Conservation (phyloP, 2,797 vertebrate genomes). For the Cirrhinus mrigala region DNA sequence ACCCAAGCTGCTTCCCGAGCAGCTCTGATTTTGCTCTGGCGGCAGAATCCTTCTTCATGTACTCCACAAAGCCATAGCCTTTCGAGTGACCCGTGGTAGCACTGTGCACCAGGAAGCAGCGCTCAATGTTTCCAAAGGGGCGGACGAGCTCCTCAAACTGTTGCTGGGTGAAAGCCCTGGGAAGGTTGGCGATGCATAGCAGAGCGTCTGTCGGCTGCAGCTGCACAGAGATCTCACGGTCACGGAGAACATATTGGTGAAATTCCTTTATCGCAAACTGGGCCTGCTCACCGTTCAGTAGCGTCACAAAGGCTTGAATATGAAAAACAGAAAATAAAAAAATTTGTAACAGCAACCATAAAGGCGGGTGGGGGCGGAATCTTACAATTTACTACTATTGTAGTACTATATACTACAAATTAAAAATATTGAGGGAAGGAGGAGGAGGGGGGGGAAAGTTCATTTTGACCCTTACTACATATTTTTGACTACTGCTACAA, state of each 20-base stretch:
- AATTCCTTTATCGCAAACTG: constrained; percentile 88
- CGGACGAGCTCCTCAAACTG: constrained; percentile 94
- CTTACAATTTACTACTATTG: too few relatives aligned
- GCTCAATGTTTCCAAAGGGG: constrained; percentile 91
- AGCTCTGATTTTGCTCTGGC: constrained; percentile 92
- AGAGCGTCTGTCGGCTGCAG: constrained; percentile 92
- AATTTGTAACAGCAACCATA: not conserved
- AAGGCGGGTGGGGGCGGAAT: too few relatives aligned
- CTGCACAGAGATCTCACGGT: constrained; percentile 90
- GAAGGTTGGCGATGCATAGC: constrained; percentile 92
- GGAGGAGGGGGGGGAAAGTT: too few relatives aligned
- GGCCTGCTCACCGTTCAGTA: constrained; percentile 92
- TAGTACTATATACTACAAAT: too few relatives aligned
- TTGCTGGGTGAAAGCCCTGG: constrained; percentile 86
- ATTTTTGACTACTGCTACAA: too few relatives aligned
- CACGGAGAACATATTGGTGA: constrained; percentile 85
- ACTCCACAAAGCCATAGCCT: constrained; percentile 95
- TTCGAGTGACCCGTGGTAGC: constrained; percentile 87
- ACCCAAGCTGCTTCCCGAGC: constrained; percentile 89
- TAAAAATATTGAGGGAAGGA: too few relatives aligned
- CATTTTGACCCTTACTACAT: too few relatives aligned
- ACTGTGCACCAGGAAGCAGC: constrained; percentile 93
- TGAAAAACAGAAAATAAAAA: constrained; percentile 19
- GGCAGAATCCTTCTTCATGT: constrained; percentile 96
- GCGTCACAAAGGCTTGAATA: constrained; percentile 85